Conservation (phyloP, 2,888 invertebrate genomes). For the Agrilus cyanescens region DNA sequence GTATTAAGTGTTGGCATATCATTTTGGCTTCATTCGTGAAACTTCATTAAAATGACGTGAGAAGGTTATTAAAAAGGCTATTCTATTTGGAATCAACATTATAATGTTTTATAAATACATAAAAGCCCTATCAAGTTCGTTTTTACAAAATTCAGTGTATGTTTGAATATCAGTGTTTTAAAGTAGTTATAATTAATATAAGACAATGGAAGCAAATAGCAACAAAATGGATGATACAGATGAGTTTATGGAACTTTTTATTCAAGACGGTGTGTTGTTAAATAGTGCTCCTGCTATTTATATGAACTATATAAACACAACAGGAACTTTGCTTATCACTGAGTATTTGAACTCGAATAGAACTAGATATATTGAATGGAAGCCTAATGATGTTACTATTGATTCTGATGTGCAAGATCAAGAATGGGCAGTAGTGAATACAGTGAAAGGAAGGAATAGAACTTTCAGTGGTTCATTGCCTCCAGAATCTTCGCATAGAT, state of each 20-base stretch:
- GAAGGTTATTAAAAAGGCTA: too few species aligned
- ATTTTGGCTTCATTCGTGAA: too few species aligned
- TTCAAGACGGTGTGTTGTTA: slow-evolving; percentile 68
- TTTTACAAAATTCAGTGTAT: too few species aligned
- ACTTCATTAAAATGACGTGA: too few species aligned
- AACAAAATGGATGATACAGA: slow-evolving; percentile 24
- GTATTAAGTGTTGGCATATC: too few species aligned
- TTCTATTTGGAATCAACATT: too few species aligned
- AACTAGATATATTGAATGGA: slow-evolving; percentile 61
- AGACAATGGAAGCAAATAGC: not conserved
- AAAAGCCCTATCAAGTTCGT: too few species aligned
- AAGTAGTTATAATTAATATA: not conserved
- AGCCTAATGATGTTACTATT: slow-evolving; percentile 64
- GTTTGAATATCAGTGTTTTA: not conserved
- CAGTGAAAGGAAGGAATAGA: slow-evolving; percentile 52
- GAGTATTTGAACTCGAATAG: slow-evolving; percentile 42
- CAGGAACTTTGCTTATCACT: slow-evolving; percentile 56
- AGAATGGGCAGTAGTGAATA: slow-evolving; percentile 77
- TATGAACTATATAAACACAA: slow-evolving; percentile 40
- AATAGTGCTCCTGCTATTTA: slow-evolving; percentile 51
- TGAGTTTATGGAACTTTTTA: slow-evolving; percentile 49
- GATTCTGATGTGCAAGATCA: slow-evolving; percentile 68
- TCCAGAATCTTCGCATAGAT: slow-evolving; percentile 33
- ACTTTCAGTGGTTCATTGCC: slow-evolving; percentile 45
- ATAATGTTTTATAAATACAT: too few species aligned